Evolutionary conservation across 2,113 vertebrate species (phyloP).

Genomic region (Eretmochelys imbricata): DNA sequence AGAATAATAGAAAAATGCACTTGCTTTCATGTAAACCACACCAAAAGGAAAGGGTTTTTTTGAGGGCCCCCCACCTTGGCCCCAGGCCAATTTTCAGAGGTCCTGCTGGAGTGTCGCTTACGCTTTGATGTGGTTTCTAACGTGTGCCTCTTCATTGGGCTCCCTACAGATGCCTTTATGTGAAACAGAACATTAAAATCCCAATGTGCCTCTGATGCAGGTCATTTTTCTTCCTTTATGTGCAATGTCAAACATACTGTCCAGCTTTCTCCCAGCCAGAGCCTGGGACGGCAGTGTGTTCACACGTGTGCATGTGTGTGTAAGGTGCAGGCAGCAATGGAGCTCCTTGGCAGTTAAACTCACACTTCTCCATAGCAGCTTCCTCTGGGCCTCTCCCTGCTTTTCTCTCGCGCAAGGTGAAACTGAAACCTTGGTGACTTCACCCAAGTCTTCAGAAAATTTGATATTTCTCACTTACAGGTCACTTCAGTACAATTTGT

Average conservation of each 20-base stretch:
- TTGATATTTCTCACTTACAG: conserved; percentile 58
- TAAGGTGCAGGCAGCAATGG: not conserved
- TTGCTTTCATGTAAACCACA: conserved; percentile 59
- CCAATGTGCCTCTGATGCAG: conserved; percentile 15
- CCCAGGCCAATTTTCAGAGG: not conserved
- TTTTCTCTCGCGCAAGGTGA: not conserved
- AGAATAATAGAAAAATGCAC: not conserved
- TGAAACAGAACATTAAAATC: conserved; percentile 59
- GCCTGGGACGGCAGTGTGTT: accelerated
- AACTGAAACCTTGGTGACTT: conserved; percentile 20
- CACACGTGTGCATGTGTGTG: not conserved
- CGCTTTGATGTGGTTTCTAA: conserved; percentile 71
- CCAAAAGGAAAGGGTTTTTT: conserved; percentile 52
- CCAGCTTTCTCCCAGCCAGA: not conserved
- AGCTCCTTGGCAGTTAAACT: not conserved
- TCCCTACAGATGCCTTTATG: conserved; percentile 63
- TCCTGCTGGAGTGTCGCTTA: conserved; percentile 2
- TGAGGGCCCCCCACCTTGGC: not conserved
- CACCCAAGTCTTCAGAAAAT: not conserved
- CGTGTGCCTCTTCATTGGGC: conserved; percentile 45
- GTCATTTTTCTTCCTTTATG: conserved; percentile 54
- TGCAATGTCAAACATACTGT: not conserved
- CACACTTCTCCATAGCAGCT: not conserved
- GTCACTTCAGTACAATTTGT: conserved; percentile 49
- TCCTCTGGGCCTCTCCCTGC: conserved; percentile 25